Percentiles rank a stretch among this genome's conserved stretches.
phyloP scores from a whole-genome alignment of 2,888 invertebrate species.

The Aplocera efformata region DNA sequence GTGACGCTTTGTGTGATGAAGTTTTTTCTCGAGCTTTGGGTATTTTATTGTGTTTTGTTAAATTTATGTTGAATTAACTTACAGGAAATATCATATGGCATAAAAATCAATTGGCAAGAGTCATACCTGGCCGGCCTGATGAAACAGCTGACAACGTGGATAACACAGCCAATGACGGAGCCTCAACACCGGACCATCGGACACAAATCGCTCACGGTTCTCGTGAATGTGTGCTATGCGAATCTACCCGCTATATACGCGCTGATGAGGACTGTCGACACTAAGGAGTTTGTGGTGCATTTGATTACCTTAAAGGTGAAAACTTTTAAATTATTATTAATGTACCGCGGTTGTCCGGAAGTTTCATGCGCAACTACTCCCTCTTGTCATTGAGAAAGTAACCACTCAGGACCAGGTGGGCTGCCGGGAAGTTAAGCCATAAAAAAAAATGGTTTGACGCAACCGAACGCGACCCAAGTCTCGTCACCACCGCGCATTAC shows the following conservation, averaged over 20 bases:
- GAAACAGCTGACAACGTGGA: constrained; percentile 84
- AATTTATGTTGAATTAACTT: constrained; percentile 16
- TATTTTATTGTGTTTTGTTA: no score
- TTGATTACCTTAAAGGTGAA: constrained; percentile 82
- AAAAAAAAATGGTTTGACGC: no score
- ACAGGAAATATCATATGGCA: constrained; percentile 88
- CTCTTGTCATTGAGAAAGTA: no score
- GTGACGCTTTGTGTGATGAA: no score
- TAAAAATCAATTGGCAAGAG: constrained; percentile 90
- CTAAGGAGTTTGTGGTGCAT: constrained; percentile 83
- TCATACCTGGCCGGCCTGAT: constrained; percentile 85
- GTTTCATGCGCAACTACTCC: no score
- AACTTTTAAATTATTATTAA: neutral
- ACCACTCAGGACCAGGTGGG: no score
- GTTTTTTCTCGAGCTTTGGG: no score
- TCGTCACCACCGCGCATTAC: no score
- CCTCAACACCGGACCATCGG: constrained; percentile 63
- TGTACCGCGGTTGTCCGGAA: no score
- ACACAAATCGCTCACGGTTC: constrained; percentile 82
- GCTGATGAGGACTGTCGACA: constrained; percentile 85
- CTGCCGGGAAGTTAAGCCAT: no score
- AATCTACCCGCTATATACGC: constrained; percentile 88
- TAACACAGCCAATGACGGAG: constrained; percentile 73
- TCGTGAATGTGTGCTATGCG: constrained; percentile 89
- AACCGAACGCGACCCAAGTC: no score